Evolutionary conservation across 2,797 vertebrate species (phyloP).

Genomic region (Sparus aurata): DNA sequence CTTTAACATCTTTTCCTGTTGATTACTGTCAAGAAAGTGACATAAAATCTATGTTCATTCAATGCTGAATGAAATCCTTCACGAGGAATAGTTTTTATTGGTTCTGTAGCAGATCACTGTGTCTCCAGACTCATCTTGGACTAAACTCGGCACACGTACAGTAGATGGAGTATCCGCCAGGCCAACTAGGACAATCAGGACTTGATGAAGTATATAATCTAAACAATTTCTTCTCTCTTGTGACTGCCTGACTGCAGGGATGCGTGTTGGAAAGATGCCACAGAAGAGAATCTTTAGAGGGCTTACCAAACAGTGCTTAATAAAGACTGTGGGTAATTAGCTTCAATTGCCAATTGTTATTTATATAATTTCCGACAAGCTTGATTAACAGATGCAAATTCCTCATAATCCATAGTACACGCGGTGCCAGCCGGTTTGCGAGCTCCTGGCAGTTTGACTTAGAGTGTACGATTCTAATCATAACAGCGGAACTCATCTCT

Average conservation of each 20-base stretch:
- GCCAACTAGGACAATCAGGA: constrained; percentile 41
- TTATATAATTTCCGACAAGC: constrained; percentile 69
- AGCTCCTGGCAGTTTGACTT: constrained; percentile 47
- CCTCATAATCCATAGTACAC: constrained; percentile 57
- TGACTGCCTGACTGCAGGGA: constrained; percentile 56
- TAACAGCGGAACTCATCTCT: constrained; percentile 50
- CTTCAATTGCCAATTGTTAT: constrained; percentile 72
- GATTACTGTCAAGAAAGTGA: constrained; percentile 2
- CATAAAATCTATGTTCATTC: constrained; percentile 12
- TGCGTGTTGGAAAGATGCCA: constrained; percentile 48
- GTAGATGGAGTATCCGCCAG: constrained; percentile 6
- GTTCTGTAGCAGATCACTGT: neutral
- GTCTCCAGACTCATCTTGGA: constrained; percentile 33
- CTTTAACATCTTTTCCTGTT: neutral
- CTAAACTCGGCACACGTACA: constrained; percentile 9
- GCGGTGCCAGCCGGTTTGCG: constrained; percentile 25
- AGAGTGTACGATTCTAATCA: constrained; percentile 47
- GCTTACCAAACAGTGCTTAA: constrained; percentile 67
- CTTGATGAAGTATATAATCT: constrained; percentile 40
- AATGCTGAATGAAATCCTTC: neutral
- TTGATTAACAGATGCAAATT: constrained; percentile 74
- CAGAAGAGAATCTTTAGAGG: constrained; percentile 53
- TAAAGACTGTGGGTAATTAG: constrained; percentile 74
- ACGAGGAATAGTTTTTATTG: neutral
- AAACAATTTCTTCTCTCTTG: constrained; percentile 42